phyloP scores from a whole-genome alignment of 2,888 invertebrate species.

The Thelaira solivaga region DNA sequence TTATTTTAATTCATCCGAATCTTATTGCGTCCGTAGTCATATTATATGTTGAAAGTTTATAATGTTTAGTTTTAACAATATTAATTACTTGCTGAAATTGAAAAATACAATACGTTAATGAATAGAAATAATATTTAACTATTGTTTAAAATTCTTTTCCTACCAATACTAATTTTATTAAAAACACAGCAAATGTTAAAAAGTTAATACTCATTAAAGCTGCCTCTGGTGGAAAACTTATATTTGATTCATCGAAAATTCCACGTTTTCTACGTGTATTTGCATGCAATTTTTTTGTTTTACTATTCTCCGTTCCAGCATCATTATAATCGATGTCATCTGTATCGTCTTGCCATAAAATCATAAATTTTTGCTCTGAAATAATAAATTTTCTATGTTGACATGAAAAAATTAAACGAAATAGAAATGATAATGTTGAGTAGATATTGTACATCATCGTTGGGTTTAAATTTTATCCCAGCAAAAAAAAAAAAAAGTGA shows the following conservation, averaged over 20 bases:
- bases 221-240: conserved; percentile 89
- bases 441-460: too few relatives aligned
- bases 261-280: conserved; percentile 71
- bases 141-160: conserved; percentile 68
- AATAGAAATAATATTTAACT: background rate
- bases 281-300: background rate
- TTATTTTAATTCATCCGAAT: conserved; percentile 9
- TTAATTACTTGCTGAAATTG: conserved; percentile 82
- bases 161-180: conserved; percentile 90
- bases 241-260: conserved; percentile 78
- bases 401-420: too few relatives aligned
- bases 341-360: conserved; percentile 76
- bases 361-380: conserved; percentile 78
- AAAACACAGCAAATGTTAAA: conserved; percentile 89
- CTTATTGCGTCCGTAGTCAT: conserved; percentile 59
- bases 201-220: conserved; percentile 90
- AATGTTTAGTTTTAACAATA: conserved; percentile 81
- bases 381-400: conserved; percentile 4
- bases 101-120: conserved; percentile 22
- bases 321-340: conserved; percentile 1
- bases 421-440: too few relatives aligned
- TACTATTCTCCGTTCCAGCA: background rate
- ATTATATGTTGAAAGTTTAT: conserved; percentile 69
- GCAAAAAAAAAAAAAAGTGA: too few relatives aligned
- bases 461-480: too few relatives aligned